Conservation (phyloP, 2,888 invertebrate genomes). For the Onthophagus sagittarius region DNA sequence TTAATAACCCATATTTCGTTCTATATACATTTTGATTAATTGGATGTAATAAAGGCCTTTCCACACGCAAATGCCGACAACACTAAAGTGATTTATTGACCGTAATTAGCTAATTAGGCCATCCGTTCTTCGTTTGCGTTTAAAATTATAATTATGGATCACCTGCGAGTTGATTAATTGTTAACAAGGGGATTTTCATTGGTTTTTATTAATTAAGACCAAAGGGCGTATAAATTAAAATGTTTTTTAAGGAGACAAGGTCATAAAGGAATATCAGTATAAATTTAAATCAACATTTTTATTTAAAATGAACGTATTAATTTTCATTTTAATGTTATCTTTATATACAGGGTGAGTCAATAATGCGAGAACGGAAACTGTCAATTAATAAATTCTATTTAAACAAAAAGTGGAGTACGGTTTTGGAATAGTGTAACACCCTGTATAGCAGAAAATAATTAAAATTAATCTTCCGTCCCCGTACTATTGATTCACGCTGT, state of each 20-base stretch:
- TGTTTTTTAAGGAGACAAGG: background rate
- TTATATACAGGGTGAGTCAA: too few relatives aligned
- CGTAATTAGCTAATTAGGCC: conserved; percentile 5
- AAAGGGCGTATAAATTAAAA: background rate
- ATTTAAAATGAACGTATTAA: too few relatives aligned
- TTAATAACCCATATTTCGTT: conserved; percentile 2
- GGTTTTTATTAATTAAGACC: background rate
- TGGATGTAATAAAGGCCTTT: conserved; percentile 4
- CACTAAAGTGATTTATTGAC: conserved; percentile 3
- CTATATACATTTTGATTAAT: conserved; percentile 5
- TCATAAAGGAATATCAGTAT: too few relatives aligned
- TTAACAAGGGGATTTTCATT: background rate
- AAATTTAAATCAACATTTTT: too few relatives aligned
- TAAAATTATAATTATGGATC: background rate
- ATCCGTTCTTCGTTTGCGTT: background rate
- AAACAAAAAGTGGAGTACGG: too few relatives aligned
- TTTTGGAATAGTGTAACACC: too few relatives aligned
- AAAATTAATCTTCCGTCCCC: too few relatives aligned
- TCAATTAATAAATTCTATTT: too few relatives aligned
- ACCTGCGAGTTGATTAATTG: background rate
- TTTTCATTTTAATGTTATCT: too few relatives aligned
- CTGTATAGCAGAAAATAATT: too few relatives aligned
- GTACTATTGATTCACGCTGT: too few relatives aligned
- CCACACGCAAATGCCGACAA: conserved; percentile 3
- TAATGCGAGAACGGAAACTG: too few relatives aligned